These are phyloP conservation scores for Pterocles gutturalis DNA, from an alignment of 2,113 vertebrate genomes.

Conservation along the genomic window DNA sequence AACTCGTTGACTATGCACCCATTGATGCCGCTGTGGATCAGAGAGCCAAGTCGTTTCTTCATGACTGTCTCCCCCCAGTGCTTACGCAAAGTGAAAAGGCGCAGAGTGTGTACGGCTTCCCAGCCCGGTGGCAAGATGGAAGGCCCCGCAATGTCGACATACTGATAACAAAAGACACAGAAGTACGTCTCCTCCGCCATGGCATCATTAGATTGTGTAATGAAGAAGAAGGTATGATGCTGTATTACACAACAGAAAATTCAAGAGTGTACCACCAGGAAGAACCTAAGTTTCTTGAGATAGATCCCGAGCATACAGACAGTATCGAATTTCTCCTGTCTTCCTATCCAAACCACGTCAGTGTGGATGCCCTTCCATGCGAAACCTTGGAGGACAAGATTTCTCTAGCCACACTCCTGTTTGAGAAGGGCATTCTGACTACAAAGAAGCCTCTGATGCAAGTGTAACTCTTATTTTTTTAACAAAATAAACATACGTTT, in stretches of 20 bases:
- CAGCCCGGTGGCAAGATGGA: conserved; percentile 82
- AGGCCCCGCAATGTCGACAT: conserved; percentile 70
- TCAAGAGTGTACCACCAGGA: conserved; percentile 95
- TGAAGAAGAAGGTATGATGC: conserved; percentile 83
- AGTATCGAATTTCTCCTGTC: conserved; percentile 90
- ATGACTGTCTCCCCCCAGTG: conserved; percentile 92
- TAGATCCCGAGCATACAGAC: conserved; percentile 87
- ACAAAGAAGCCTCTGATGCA: conserved; percentile 75
- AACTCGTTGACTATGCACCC: conserved; percentile 84
- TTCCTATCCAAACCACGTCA: conserved; percentile 88
- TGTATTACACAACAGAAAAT: conserved; percentile 92
- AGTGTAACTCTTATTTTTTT: neutral
- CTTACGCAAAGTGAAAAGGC: conserved; percentile 84
- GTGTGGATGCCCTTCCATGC: conserved; percentile 86
- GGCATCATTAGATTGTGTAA: conserved; percentile 90
- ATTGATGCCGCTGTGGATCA: conserved; percentile 95
- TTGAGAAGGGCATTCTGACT: conserved; percentile 82
- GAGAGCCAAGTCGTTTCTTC: conserved; percentile 89
- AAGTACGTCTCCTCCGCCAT: conserved; percentile 85
- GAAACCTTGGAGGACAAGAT: conserved; percentile 83
- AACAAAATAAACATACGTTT: conserved; percentile 29
- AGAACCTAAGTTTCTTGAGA: conserved; percentile 88
- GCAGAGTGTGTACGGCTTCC: conserved; percentile 86
- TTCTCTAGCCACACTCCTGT: conserved; percentile 77
- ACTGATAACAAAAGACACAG: conserved; percentile 81